Evolutionary conservation across 2,888 invertebrate genomes (phyloP), one percentile per base, ranked within the genome.

Genomic region (Proisotoma minuta): DNA sequence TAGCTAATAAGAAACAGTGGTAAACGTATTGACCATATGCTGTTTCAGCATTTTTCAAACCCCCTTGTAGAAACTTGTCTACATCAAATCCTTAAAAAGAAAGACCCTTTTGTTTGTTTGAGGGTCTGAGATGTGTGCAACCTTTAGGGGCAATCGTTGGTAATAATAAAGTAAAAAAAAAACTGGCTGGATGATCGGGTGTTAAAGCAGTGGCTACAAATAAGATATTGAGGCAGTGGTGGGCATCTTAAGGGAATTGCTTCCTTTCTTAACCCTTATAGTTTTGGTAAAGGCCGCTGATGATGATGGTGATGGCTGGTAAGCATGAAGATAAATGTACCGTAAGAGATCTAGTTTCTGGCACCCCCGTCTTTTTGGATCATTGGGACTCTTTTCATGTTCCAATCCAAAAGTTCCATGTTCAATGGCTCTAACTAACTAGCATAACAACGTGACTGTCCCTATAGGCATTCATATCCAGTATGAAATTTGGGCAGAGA

Each of bases 311-410:
- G 8, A 18, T 15, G 43, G 15, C 15, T 43, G 43, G 43, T 43
- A 43, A 43, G 34, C 43, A 43, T 43, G 47, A 56, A 40, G 56
- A 56, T 56, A 56, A 56, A 56, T 56, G 56, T 56, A 56, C 43
- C 56, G 56, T 56, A 56, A 56, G n/a, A n/a, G 56, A 56, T 56
- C 43, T 56, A 23, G 54, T 26, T 54, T 22, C 54, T 54, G 47
- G 56, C 56, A 56, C 56, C 40, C 56, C 47, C 40, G 56, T 43
- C 56, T 60, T 29, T 28, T 62, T 58, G 62, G 49, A 40, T 62
- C 62, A 62, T 62, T 62, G 59, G 59, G 40, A 62, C 28, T 50
- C 53, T 59, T 43, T 62, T 52, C 39, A 54, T 54, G 49, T 58
- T 23, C 54, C 27, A 39, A 24, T 27, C 27, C 20, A 43, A n/a